phyloP scores from a whole-genome alignment of 2,797 vertebrate genomes.

The Cirrhinus molitorella region DNA sequence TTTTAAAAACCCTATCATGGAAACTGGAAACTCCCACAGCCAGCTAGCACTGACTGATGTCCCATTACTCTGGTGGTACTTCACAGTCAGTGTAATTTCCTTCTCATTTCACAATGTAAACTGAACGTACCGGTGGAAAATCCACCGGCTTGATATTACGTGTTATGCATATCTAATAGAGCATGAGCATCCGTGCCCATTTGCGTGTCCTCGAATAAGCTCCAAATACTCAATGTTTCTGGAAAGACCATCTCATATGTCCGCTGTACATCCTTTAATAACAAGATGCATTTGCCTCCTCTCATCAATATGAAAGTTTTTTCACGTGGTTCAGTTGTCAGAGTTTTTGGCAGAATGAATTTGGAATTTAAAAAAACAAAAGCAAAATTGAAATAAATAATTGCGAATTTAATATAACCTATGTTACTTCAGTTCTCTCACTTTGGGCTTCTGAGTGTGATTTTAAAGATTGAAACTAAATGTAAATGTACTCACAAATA shows the following conservation, averaged over 20 bases:
- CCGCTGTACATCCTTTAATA: slow-evolving; percentile 47
- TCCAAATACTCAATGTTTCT: slow-evolving; percentile 8
- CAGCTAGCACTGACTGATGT: slow-evolving; percentile 10
- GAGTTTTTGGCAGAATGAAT: slow-evolving; percentile 75
- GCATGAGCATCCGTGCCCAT: slow-evolving; percentile 35
- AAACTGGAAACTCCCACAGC: slow-evolving; percentile 48
- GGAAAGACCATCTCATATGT: slow-evolving; percentile 52
- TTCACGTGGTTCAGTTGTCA: slow-evolving; percentile 91
- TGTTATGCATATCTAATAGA: slow-evolving; percentile 1
- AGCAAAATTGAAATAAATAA: neutral
- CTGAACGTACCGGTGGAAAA: slow-evolving; percentile 11
- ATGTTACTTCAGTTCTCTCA: slow-evolving; percentile 88
- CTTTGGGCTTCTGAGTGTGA: slow-evolving; percentile 85
- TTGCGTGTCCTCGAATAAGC: slow-evolving; percentile 18
- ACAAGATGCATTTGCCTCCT: slow-evolving; percentile 67
- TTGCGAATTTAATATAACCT: slow-evolving; percentile 47
- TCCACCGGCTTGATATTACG: slow-evolving; percentile 5
- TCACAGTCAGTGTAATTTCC: slow-evolving; percentile 22
- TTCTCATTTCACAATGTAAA: slow-evolving; percentile 41
- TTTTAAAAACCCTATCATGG: slow-evolving; percentile 58
- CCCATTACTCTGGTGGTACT: slow-evolving; percentile 5
- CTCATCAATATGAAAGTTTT: slow-evolving; percentile 80
- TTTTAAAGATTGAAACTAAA: slow-evolving; percentile 56
- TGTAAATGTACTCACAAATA: slow-evolving; percentile 75
- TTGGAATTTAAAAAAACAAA: slow-evolving; percentile 54